Conservation (phyloP, 2,113 vertebrate species). For the Clarias macrocephalus region DNA sequence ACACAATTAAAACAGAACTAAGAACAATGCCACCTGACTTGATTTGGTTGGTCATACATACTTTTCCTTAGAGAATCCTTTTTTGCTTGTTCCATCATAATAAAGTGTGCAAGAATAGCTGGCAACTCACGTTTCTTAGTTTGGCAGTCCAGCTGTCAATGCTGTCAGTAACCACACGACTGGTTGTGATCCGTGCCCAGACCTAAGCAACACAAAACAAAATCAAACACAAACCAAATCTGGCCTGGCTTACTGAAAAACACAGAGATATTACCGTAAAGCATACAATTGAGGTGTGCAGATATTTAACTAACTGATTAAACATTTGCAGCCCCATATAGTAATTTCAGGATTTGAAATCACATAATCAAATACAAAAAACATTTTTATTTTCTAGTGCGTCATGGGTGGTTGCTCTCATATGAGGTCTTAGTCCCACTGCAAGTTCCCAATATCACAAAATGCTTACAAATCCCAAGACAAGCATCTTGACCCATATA, state of each 20-base stretch:
- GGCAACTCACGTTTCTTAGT: slow-evolving; percentile 85
- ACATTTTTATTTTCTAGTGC: neutral
- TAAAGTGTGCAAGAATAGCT: no score
- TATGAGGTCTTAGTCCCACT: neutral
- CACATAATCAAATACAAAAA: no score
- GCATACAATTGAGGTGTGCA: neutral
- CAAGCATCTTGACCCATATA: neutral
- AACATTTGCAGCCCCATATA: neutral
- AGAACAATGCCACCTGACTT: neutral
- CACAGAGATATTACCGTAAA: neutral
- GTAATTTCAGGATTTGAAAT: no score
- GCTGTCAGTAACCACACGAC: slow-evolving; percentile 81
- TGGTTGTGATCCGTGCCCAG: slow-evolving; percentile 91
- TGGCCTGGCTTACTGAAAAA: neutral
- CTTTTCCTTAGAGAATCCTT: neutral
- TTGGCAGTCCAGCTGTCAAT: slow-evolving; percentile 94
- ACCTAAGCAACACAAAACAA: slow-evolving; percentile 70
- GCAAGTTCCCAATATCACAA: neutral
- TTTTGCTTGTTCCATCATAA: neutral
- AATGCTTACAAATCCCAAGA: neutral
- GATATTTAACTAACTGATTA: neutral
- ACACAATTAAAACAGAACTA: neutral
- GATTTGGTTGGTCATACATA: neutral
- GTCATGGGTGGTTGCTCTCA: neutral
- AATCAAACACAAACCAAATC: neutral